Base-by-base conservation (phyloP, 1,140 invertebrate species). In the Wasmannia auropunctata region DNA sequence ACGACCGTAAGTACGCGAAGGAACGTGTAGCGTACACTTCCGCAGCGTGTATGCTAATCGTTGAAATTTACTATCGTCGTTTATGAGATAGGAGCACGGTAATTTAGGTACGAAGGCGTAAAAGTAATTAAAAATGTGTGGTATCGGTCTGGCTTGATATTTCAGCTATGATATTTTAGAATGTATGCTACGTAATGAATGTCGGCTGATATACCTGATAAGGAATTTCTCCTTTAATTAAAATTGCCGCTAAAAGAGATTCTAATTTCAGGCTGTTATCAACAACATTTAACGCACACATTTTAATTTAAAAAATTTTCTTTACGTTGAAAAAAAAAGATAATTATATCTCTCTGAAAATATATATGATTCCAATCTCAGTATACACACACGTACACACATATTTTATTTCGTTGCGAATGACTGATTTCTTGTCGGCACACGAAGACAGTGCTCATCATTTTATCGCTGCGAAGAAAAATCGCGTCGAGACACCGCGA, bases 1-100 rank as follows among this genome's bases (percentile, higher is more conserved):
- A 87, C 77, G 92, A 80, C 89, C 90, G 86, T 90, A 92, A 92
- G 91, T 92, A 91, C 90, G 90, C 90, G 88, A 91, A 92, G 90
- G 89, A 89, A 88, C 80, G 76, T 74, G 88, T 37, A 65, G 76
- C 63, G 63, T 58, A 74, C 79, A 83, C 79, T 83, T 83, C 54
- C 79, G 79, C 58, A 46, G 62, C 51, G 65, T 60, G 43, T 81
- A 86, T 86, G 85, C 85, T 86, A 83, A 86, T 86, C 85, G 85
- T 83, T 70, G 77, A 67, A 81, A 86, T 86, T 86, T 86, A 86
- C 85, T 67, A 62, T 81, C 76, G 56, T 75, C 76, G 69, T 84
- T 84, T 63, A 62, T 84, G 56, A 85, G 77, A 86, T 80, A 86
- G 85, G 77, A 58, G 51, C 51, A 34, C 46, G 19, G 22, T 80